Percentiles rank a stretch among this genome's conserved stretches.
These are phyloP conservation scores for Lasioglossum figueresi DNA, from an alignment of 2,888 invertebrate genomes.

Conservation along the genomic window DNA sequence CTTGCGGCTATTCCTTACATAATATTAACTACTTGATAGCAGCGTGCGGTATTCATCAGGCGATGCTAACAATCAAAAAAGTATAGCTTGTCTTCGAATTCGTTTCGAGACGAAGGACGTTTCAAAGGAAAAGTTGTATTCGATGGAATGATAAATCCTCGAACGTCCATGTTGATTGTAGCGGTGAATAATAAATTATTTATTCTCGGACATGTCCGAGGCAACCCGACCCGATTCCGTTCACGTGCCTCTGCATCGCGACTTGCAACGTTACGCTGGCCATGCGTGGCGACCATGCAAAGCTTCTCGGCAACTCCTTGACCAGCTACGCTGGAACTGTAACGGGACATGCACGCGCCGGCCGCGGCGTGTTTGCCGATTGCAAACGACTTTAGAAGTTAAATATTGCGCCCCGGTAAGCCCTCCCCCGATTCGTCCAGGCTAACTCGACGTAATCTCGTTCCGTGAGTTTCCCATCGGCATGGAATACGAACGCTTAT, in stretches of 20 bases:
- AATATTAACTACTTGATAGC: neutral
- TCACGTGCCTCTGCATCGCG: slow-evolving; percentile 42
- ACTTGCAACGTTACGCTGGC: slow-evolving; percentile 49
- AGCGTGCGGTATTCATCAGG: too few species aligned
- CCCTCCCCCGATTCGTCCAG: slow-evolving; percentile 28
- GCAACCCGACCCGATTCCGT: slow-evolving; percentile 44
- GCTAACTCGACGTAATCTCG: slow-evolving; percentile 47
- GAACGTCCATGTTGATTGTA: neutral
- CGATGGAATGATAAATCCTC: neutral
- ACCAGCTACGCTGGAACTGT: slow-evolving; percentile 44
- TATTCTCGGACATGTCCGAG: slow-evolving; percentile 22
- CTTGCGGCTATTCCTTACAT: too few species aligned
- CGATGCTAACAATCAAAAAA: neutral
- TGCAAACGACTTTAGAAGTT: slow-evolving; percentile 50
- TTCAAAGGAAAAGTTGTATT: neutral
- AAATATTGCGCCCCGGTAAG: slow-evolving; percentile 36
- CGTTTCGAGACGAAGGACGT: neutral
- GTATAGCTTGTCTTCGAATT: neutral
- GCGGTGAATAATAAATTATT: slow-evolving; percentile 19
- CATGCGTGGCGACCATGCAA: slow-evolving; percentile 50
- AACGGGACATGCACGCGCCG: slow-evolving; percentile 61
- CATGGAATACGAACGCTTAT: slow-evolving; percentile 27
- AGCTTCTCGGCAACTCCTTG: slow-evolving; percentile 37
- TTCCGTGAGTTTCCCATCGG: slow-evolving; percentile 30
- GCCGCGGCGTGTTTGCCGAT: slow-evolving; percentile 50